Conservation (phyloP, 2,888 invertebrate genomes). For the Drosophila longiperda region DNA sequence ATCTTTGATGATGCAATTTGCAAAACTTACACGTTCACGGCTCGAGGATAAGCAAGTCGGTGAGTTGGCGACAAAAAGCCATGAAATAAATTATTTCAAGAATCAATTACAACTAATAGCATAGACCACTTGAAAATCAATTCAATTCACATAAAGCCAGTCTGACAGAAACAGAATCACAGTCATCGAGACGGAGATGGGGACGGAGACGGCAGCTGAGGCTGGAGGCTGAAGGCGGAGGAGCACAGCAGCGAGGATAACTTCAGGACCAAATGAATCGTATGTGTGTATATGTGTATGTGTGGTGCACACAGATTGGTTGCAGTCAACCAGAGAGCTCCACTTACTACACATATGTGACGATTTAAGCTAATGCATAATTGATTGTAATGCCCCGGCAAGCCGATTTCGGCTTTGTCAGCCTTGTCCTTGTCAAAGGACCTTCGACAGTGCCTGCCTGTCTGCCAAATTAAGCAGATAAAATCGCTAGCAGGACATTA, state of each 20-base stretch:
- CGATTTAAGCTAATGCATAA: constrained; percentile 74
- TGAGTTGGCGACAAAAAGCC: constrained; percentile 67
- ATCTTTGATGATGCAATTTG: constrained; percentile 50
- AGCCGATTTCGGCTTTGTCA: constrained; percentile 60
- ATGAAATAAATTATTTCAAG: constrained; percentile 76
- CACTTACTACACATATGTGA: constrained; percentile 57
- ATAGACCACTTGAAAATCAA: constrained; percentile 75
- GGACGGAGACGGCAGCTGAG: constrained; percentile 16
- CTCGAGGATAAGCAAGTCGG: constrained; percentile 22
- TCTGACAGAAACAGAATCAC: constrained; percentile 53
- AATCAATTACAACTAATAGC: constrained; percentile 77
- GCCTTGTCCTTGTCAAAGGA: constrained; percentile 28
- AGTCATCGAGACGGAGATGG: constrained; percentile 9
- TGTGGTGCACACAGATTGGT: constrained; percentile 37
- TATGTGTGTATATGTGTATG: constrained; percentile 13
- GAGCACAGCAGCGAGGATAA: constrained; percentile 34
- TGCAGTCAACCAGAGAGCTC: constrained; percentile 36
- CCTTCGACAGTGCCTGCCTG: constrained; percentile 20
- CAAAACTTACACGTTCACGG: constrained; percentile 46
- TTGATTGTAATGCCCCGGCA: constrained; percentile 64
- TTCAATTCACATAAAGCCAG: constrained; percentile 71
- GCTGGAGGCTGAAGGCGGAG: constrained; percentile 5
- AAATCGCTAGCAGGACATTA: constrained; percentile 38
- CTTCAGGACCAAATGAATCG: constrained; percentile 55
- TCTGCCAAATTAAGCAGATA: constrained; percentile 59